Base-by-base conservation (phyloP, 1,140 invertebrate species). In the Leptestheria dahalacensis region DNA sequence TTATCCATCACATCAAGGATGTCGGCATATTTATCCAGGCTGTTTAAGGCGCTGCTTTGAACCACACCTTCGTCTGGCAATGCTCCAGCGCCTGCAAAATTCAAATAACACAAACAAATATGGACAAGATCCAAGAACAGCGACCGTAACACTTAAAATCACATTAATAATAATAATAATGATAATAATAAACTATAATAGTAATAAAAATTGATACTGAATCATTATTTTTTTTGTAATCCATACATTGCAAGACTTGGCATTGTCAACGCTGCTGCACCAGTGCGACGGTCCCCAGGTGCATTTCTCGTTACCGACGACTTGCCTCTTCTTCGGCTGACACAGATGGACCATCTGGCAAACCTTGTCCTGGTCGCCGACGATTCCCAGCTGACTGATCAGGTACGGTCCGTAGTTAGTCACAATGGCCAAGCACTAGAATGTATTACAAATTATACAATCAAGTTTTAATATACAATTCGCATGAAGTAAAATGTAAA, bases 381-480 rank as follows among this genome's bases (percentile, higher is more conserved):
- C 65, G 4, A 71, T 62, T 12, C 69, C 70, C n/a, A 83, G 63
- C 59, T 84, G 69, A 65, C 81, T 76, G 62, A 82, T 74, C 50
- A 86, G 77, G 64, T 78, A 82, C 54, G 77, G 75, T 23, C 80
- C 82, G 64, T 85, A 84, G 54, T 73, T 71, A 57, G 78, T 73
- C 60, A 86, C 71, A 67, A 85, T 69, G 47, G 70, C 68, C 2
- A 69, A 68, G 65, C 83, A 86, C 81, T 85, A 69, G 24, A 57
- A 18, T 3, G 15, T 28, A 6, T 18, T n/a, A 1, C 6, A 2
- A 29, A 10, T 60, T 2, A 24, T 61, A 59, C 61, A 52, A 26
- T 47, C 28, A n/a, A 20, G 50, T 25, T 24, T 18, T 57, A 46
- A 62, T 48, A 26, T 70, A 65, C 50, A 71, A 65, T 15, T 64